Conservation (phyloP, 2,113 vertebrate species). For the Notiomystis cincta region DNA sequence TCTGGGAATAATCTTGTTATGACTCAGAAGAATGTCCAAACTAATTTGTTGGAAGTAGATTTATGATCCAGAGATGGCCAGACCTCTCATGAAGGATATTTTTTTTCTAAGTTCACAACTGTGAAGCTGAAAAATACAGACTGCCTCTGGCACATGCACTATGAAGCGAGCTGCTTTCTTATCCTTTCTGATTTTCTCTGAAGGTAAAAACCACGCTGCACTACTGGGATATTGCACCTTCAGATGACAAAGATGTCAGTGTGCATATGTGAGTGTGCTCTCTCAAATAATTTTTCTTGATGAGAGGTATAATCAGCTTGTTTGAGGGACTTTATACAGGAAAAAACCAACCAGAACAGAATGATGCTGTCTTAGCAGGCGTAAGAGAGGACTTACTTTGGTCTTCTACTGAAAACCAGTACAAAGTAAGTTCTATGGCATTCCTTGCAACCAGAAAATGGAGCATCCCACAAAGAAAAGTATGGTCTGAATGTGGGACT, state of each 20-base stretch:
- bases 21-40: background rate
- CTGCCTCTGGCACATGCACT: background rate
- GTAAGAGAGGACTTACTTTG: background rate
- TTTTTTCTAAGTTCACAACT: background rate
- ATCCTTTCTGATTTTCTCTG: background rate
- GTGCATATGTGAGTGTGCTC: background rate
- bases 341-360: background rate
- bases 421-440: background rate
- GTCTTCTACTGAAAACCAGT: background rate
- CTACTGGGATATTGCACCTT: background rate
- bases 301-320: background rate
- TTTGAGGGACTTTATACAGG: background rate
- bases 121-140: background rate
- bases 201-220: background rate
- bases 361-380: background rate
- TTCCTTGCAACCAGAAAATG: background rate
- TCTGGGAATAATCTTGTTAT: background rate
- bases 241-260: background rate
- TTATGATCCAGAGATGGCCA: background rate
- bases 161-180: background rate
- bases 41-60: background rate
- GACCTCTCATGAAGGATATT: background rate
- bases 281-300: background rate
- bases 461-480: background rate
- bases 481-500: background rate